Evolutionary conservation across 2,113 vertebrate genomes (phyloP), one percentile per base, ranked within the genome.

Genomic region (Dipodomys ordii): DNA sequence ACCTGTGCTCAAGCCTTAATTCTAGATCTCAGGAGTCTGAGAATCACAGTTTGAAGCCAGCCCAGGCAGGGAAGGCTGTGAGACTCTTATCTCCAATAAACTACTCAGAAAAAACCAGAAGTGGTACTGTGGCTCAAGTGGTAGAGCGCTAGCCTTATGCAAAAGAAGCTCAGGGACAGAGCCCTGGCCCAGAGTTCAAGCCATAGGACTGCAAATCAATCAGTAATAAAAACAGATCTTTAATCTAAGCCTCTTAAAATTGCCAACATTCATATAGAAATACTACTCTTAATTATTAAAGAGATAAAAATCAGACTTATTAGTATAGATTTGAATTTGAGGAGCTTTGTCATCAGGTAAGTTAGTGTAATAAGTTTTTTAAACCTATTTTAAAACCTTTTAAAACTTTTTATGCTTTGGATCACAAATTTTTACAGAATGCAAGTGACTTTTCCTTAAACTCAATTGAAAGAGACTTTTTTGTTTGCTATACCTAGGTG

Each of bases 321-420:
- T 91, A 72, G 71, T 87, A 73, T 60, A 76, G 35, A 39, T 77
- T 85, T 82, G 65, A 82, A 62, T 91, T 91, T 78, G 39, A 90
- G 68, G 80, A 72, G 7, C 15, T 92, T 94, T 30, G 19, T 87
- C 80, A 30, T 85, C 68, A 88, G 69, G 53, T 81, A 81, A 73
- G 5, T 69, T 90, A 65, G 16, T 39, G 87, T 6, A 73, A 65
- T 74, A 83, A 10, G 8, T 57, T 44, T 60, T 65, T 83, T 82
- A 71, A 77, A 82, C 67, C 25, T 44, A 27, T 84, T 81, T 35
- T 35, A 18, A 57, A 57, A 57, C 53, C 53, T 57, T 57, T 16
- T 57, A 16, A 18, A 57, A 16, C 53, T 49, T 49, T 49, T 49
- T 81, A 68, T 87, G 92, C 39, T 93, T 91, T 18, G 39, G 6